phyloP scores from a whole-genome alignment of 2,888 invertebrate genomes.

The Lamproptera curius region DNA sequence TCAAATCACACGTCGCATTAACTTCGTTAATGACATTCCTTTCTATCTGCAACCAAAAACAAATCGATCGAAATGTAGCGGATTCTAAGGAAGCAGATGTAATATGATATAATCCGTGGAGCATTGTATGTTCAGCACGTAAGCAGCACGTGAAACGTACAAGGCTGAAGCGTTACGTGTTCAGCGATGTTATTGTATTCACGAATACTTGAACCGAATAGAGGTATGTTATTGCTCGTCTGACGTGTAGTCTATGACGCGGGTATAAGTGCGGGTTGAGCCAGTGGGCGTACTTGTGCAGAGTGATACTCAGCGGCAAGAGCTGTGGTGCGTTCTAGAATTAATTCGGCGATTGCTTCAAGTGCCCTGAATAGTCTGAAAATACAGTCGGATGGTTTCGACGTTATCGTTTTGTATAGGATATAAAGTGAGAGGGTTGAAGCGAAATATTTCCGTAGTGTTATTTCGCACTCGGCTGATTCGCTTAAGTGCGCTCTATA shows the following conservation, averaged over 20 bases:
- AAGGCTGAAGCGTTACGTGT: slow-evolving; percentile 18
- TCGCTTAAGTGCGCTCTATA: no score
- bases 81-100: slow-evolving; percentile 12
- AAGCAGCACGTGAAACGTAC: slow-evolving; percentile 12
- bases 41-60: no score
- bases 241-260: slow-evolving; percentile 21
- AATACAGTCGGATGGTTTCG: slow-evolving; percentile 9
- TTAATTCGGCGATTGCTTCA: slow-evolving; percentile 35
- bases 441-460: slow-evolving; percentile 7
- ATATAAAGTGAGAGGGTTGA: slow-evolving; percentile 10
- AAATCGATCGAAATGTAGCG: no score
- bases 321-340: slow-evolving; percentile 30
- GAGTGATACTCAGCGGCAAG: slow-evolving; percentile 30
- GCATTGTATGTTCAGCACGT: slow-evolving; percentile 19
- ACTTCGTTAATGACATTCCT: no score
- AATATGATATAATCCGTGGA: slow-evolving; percentile 19
- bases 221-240: slow-evolving; percentile 21
- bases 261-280: slow-evolving; percentile 17
- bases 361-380: slow-evolving; percentile 22
- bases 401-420: slow-evolving; percentile 16
- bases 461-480: slow-evolving; percentile 7
- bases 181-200: slow-evolving; percentile 21
- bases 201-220: slow-evolving; percentile 19
- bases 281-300: slow-evolving; percentile 27
- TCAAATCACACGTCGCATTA: no score